These are phyloP conservation scores for Ia io DNA, from an alignment of 2,113 vertebrate genomes.

Conservation along the genomic window DNA sequence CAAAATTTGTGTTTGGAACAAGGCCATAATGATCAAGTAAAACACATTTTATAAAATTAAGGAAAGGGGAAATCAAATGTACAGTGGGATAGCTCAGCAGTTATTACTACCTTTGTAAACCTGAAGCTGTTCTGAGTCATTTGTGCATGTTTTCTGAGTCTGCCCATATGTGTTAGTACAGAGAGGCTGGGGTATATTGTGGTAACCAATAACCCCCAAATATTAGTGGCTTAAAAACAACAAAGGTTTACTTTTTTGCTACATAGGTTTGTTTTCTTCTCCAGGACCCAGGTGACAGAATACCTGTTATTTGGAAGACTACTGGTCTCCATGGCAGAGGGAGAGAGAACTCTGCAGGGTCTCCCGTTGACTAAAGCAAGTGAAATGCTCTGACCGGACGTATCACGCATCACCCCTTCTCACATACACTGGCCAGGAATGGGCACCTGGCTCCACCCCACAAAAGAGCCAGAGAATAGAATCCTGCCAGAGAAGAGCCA, in stretches of 20 bases:
- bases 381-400: neutral
- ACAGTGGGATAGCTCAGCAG: neutral
- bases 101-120: neutral
- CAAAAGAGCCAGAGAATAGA: neutral
- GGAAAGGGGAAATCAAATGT: neutral
- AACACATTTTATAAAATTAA: constrained; percentile 5
- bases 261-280: neutral
- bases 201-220: neutral
- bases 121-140: neutral
- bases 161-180: neutral
- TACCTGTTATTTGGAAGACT: neutral
- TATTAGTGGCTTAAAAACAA: neutral
- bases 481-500: neutral
- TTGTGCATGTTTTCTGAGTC: neutral
- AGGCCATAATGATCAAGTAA: neutral
- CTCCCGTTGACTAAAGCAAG: neutral
- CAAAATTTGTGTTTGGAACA: constrained; percentile 19
- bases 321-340: neutral
- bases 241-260: neutral
- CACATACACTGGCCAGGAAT: neutral
- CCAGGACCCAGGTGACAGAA: neutral
- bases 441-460: neutral
- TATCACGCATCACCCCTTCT: neutral
- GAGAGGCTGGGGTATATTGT: neutral
- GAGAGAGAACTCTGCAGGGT: neutral